These are phyloP conservation scores for Pachliopta kotzebuea DNA, from an alignment of 2,888 invertebrate genomes.

Conservation along the genomic window DNA sequence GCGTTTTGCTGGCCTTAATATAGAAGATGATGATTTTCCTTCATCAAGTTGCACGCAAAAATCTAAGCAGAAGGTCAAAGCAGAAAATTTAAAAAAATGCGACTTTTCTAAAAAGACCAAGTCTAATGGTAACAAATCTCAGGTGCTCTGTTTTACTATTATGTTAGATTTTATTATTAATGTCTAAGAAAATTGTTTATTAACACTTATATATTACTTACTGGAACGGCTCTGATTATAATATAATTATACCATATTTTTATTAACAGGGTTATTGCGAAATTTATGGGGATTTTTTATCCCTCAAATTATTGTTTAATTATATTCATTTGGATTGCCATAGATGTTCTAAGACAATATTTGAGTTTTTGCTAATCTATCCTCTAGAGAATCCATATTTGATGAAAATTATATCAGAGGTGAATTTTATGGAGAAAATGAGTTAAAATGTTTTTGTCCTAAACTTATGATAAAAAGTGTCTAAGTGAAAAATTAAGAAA, in stretches of 20 bases:
- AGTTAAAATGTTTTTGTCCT: no score
- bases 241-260: not conserved
- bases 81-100: conserved; percentile 50
- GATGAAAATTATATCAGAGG: no score
- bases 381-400: no score
- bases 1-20: conserved; percentile 86
- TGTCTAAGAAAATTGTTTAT: not conserved
- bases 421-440: no score
- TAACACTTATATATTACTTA: not conserved
- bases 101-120: conserved; percentile 63
- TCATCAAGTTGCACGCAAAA: conserved; percentile 55
- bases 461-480: no score
- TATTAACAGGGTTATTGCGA: not conserved
- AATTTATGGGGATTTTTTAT: no score
- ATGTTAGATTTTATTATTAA: not conserved
- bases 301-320: no score
- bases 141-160: conserved; percentile 39
- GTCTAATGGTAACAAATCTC: conserved; percentile 46
- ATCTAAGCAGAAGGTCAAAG: conserved; percentile 63
- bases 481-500: no score
- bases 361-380: no score
- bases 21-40: conserved; percentile 85
- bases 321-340: no score
- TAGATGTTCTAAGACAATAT: no score
- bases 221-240: not conserved